Percentiles rank a stretch among this genome's conserved stretches.
These are phyloP conservation scores for Perca flavescens DNA, from an alignment of 2,113 vertebrate genomes.

Conservation along the genomic window DNA sequence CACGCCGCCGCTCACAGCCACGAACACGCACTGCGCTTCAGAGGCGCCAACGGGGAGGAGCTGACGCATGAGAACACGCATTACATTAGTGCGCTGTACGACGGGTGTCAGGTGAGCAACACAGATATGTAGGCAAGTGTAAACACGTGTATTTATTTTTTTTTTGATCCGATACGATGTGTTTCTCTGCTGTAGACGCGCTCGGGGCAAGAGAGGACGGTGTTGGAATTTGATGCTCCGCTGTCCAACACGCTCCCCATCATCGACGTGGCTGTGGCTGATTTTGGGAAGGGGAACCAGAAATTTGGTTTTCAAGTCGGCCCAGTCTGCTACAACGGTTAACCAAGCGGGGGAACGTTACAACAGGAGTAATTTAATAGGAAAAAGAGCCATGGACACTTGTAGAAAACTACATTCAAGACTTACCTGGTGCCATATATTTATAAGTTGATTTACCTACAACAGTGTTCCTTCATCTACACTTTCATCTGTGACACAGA, in stretches of 20 bases:
- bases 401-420: slow-evolving; percentile 71
- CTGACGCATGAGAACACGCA: slow-evolving; percentile 92
- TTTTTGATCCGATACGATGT: not conserved
- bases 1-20: slow-evolving; percentile 85
- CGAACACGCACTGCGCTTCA: slow-evolving; percentile 91
- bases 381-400: slow-evolving; percentile 74
- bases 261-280: slow-evolving; percentile 92
- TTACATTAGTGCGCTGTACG: slow-evolving; percentile 90
- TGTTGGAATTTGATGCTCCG: slow-evolving; percentile 92
- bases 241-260: slow-evolving; percentile 92
- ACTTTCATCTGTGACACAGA: slow-evolving; percentile 10
- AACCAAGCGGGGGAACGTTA: slow-evolving; percentile 54
- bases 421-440: slow-evolving; percentile 65
- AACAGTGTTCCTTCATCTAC: slow-evolving; percentile 53
- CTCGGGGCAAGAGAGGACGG: slow-evolving; percentile 92
- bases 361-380: slow-evolving; percentile 56
- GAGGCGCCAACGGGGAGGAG: slow-evolving; percentile 92
- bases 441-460: slow-evolving; percentile 71
- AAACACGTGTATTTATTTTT: not conserved
- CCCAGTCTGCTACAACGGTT: slow-evolving; percentile 94
- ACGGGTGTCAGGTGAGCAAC: slow-evolving; percentile 90
- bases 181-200: slow-evolving; percentile 84
- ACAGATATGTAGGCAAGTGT: fast-evolving
- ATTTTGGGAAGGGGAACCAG: slow-evolving; percentile 95
- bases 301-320: slow-evolving; percentile 99